A percentile compares a stretch with the other conserved stretches of the same genome.
Conservation (phyloP, 2,888 invertebrate genomes). For the Erannis defoliaria region DNA sequence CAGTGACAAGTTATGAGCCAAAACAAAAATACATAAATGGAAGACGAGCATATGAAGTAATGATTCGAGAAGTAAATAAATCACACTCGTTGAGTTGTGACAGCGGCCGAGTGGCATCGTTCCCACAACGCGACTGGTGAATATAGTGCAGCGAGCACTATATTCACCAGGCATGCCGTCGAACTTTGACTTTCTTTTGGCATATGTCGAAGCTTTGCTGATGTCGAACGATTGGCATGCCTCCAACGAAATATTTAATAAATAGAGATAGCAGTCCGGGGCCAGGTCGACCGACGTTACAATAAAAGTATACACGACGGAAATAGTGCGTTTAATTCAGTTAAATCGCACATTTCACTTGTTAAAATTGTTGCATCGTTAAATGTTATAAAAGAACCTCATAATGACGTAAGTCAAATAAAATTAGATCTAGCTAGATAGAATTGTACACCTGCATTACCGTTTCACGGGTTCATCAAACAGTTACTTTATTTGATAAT, state of each 20-base stretch:
- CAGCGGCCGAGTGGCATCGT: conserved; percentile 39
- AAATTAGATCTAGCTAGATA: conserved; percentile 8
- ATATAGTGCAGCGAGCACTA: too few relatives aligned
- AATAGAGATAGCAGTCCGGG: conserved; percentile 77
- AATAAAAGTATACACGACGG: conserved; percentile 66
- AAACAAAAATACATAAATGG: conserved; percentile 31
- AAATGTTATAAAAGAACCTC: conserved; percentile 8
- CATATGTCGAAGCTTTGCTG: conserved; percentile 66
- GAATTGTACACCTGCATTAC: neutral
- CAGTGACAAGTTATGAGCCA: conserved; percentile 28
- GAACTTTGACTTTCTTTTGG: conserved; percentile 83
- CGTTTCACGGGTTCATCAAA: neutral
- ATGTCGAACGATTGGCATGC: conserved; percentile 70
- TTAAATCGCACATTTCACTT: conserved; percentile 24
- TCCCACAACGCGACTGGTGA: conserved; percentile 35
- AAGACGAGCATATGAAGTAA: conserved; percentile 27
- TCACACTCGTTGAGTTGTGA: conserved; percentile 20
- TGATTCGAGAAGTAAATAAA: conserved; percentile 31
- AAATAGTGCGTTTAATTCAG: conserved; percentile 61
- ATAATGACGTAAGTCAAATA: conserved; percentile 13
- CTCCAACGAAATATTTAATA: conserved; percentile 77
- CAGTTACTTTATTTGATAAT: neutral
- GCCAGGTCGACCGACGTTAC: conserved; percentile 70
- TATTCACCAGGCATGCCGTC: conserved; percentile 62
- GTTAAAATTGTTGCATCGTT: conserved; percentile 27